Evolutionary conservation across 1,140 invertebrate species (phyloP), one percentile per base, ranked within the genome.

Genomic region (Diprion similis): DNA sequence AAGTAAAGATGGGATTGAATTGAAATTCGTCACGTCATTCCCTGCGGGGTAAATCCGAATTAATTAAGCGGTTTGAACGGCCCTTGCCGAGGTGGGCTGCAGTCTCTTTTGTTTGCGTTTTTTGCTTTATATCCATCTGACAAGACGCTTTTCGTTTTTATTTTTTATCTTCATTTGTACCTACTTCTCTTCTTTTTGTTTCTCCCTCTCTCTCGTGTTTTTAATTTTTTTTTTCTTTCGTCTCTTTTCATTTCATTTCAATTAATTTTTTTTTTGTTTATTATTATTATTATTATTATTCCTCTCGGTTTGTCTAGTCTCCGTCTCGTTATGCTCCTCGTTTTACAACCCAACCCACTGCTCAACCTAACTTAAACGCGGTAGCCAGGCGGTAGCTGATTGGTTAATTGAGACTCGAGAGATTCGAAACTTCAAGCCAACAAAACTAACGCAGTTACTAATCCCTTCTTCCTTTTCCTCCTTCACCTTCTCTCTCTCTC

Each of bases 331-430:
- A 3, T 15, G 13, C 17, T 64, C 59, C 13, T 15, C 59, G 13
- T 64, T 64, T 64, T 64, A 15, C 17, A 15, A 64, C 59, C 59
- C 17, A 15, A 15, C 17, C 17, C 59, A 15, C 59, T 64, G 13
- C 8, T 83, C 82, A 79, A 78, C 73, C 76, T 75, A 79, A 79
- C 81, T 84, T 79, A 83, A 84, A 78, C 82, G 83, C 81, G 77
- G 80, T 78, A 78, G 84, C 81, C 82, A 82, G 82, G 81, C 86
- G 82, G 86, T 87, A 87, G 86, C 85, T 81, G 85, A 87, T 86
- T 83, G 80, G 83, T 83, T 86, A 87, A 87, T 87, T 84, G 82
- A 85, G 83, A 84, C 24, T 37, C 24, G 24, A 37, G 24, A 37
- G 24, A 37, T 37, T 37, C 24, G 24, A 37, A 37, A 37, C 24